A percentile compares a stretch with the other conserved stretches of the same genome.
phyloP scores from a whole-genome alignment of 1,140 invertebrate genomes.

The Drosophila aff. region DNA sequence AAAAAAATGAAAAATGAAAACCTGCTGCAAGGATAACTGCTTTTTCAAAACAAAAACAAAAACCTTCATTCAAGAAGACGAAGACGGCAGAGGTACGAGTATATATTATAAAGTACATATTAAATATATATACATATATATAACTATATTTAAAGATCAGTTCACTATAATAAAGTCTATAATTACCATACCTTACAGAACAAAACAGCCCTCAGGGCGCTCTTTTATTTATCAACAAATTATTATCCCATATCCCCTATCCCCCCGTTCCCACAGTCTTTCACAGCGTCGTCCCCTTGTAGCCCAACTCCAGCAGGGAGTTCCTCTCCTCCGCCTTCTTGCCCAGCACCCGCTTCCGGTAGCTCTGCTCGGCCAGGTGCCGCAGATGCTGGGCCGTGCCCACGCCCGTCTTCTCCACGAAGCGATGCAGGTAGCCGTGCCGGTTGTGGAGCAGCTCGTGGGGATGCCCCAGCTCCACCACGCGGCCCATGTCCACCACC shows the following conservation, averaged over 20 bases:
- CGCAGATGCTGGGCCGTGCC: conserved; percentile 68
- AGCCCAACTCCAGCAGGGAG: conserved; percentile 33
- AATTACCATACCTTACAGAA: conserved; percentile 77
- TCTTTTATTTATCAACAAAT: conserved; percentile 1
- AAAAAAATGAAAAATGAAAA: neutral
- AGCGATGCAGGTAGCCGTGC: conserved; percentile 85
- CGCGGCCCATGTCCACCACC: conserved; percentile 89
- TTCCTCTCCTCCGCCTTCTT: conserved; percentile 14
- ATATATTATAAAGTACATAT: conserved; percentile 73
- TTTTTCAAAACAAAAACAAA: conserved; percentile 48
- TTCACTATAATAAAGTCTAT: conserved; percentile 84
- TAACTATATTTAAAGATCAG: conserved; percentile 79
- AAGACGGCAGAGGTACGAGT: conserved; percentile 53
- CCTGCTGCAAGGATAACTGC: conserved; percentile 47
- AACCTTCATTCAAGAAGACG: conserved; percentile 32
- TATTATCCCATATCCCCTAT: neutral
- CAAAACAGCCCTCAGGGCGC: conserved; percentile 17
- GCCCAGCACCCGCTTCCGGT: conserved; percentile 63
- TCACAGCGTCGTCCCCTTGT: conserved; percentile 64
- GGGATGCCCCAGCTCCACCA: conserved; percentile 90
- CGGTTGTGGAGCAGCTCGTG: conserved; percentile 88
- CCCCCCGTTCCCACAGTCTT: conserved; percentile 53
- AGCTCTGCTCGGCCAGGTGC: conserved; percentile 73
- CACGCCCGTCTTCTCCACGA: conserved; percentile 77
- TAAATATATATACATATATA: conserved; percentile 68